Percentiles rank a stretch among this genome's conserved stretches.
phyloP scores from a whole-genome alignment of 1,140 invertebrate species.

The Asbolus verrucosus region DNA sequence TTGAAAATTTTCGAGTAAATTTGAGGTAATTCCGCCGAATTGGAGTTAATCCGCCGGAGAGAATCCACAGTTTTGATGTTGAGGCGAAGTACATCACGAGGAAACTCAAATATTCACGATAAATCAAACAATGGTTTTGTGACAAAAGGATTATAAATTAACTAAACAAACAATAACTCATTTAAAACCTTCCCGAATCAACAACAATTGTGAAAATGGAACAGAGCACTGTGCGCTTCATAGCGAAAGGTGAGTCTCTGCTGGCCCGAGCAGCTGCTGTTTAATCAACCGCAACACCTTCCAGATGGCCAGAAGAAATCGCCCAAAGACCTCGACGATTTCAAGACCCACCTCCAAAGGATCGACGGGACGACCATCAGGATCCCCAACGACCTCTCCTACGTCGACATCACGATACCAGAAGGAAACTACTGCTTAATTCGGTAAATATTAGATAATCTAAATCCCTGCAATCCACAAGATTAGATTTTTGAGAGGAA shows the following conservation, averaged over 20 bases:
- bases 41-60: too few species aligned
- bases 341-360: slow-evolving; percentile 58
- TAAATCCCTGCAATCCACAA: background rate
- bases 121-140: too few species aligned
- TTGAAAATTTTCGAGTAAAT: too few species aligned
- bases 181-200: too few species aligned
- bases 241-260: slow-evolving; percentile 52
- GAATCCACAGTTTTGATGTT: too few species aligned
- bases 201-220: slow-evolving; percentile 42
- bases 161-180: slow-evolving; percentile 9
- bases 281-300: slow-evolving; percentile 24
- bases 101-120: too few species aligned
- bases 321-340: slow-evolving; percentile 52
- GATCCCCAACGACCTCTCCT: slow-evolving; percentile 49
- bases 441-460: slow-evolving; percentile 54
- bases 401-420: slow-evolving; percentile 58
- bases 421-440: slow-evolving; percentile 59
- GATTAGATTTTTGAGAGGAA: slow-evolving; percentile 25
- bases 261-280: background rate
- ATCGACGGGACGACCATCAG: slow-evolving; percentile 60
- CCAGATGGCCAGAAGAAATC: slow-evolving; percentile 51
- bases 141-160: slow-evolving; percentile 12
- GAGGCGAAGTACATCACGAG: too few species aligned
- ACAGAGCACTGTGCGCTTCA: slow-evolving; percentile 50
- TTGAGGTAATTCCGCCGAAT: too few species aligned